Conservation (phyloP, 2,113 vertebrate genomes). For the Camelus bactrianus region DNA sequence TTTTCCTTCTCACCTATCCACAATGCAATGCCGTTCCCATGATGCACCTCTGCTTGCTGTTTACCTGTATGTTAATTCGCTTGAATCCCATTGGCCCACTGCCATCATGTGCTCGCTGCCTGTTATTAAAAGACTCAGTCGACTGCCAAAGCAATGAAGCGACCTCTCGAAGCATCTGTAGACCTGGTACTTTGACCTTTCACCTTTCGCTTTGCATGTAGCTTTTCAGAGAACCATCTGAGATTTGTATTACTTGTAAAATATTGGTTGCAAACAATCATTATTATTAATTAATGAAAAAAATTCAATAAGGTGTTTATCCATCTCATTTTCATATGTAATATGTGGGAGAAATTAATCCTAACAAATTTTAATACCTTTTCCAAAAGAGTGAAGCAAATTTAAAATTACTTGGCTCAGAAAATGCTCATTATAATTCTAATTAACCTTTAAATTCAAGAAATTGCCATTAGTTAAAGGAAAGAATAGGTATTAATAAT, state of each 20-base stretch:
- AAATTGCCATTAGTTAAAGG: slow-evolving; percentile 72
- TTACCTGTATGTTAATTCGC: slow-evolving; percentile 99
- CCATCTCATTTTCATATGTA: slow-evolving; percentile 90
- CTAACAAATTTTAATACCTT: slow-evolving; percentile 94
- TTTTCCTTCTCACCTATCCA: slow-evolving; percentile 99
- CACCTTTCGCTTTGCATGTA: slow-evolving; percentile 99
- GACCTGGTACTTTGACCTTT: slow-evolving; percentile 99
- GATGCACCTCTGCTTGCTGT: slow-evolving; percentile 99
- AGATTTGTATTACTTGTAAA: slow-evolving; percentile 91
- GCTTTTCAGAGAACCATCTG: slow-evolving; percentile 98
- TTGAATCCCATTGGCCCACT: slow-evolving; percentile 99
- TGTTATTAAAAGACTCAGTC: slow-evolving; percentile 99
- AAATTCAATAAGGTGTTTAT: slow-evolving; percentile 86
- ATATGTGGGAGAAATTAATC: slow-evolving; percentile 86
- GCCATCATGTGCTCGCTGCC: slow-evolving; percentile 99
- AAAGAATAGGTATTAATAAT: slow-evolving; percentile 86
- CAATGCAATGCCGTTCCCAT: slow-evolving; percentile 99
- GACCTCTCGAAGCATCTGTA: slow-evolving; percentile 99
- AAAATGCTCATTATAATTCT: slow-evolving; percentile 82
- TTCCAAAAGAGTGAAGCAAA: slow-evolving; percentile 87
- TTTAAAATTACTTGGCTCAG: slow-evolving; percentile 86
- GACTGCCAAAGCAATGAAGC: slow-evolving; percentile 99
- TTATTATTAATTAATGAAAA: slow-evolving; percentile 87
- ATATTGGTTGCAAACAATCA: slow-evolving; percentile 87
- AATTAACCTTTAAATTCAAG: slow-evolving; percentile 85